Evolutionary conservation across 1,140 invertebrate species (phyloP).

Genomic region (Dreissena polymorpha): DNA sequence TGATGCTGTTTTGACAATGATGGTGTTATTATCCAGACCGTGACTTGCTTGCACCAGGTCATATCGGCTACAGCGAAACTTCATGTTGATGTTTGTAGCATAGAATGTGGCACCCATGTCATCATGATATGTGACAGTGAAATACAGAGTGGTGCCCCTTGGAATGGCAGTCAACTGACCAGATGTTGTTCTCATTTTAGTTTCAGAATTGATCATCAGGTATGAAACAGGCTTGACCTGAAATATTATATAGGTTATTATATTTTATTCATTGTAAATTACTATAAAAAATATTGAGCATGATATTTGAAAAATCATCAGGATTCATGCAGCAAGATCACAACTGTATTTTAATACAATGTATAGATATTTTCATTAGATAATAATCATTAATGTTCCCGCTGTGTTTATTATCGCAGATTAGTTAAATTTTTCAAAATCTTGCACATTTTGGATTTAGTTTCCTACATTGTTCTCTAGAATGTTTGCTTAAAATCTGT

Average conservation of each 20-base stretch:
- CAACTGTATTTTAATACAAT: too few species aligned
- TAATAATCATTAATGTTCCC: too few species aligned
- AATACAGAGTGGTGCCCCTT: conserved; percentile 78
- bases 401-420: too few species aligned
- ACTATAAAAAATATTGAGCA: too few species aligned
- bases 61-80: conserved; percentile 79
- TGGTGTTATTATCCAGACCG: conserved; percentile 78
- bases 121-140: conserved; percentile 80
- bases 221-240: conserved; percentile 81
- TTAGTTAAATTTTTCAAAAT: too few species aligned
- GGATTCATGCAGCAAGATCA: too few species aligned
- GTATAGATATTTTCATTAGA: too few species aligned
- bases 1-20: conserved; percentile 77
- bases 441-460: too few species aligned
- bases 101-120: conserved; percentile 79
- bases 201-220: conserved; percentile 79
- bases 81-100: conserved; percentile 76
- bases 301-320: too few species aligned
- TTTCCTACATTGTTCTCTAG: too few species aligned
- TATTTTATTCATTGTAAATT: too few species aligned
- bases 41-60: conserved; percentile 77
- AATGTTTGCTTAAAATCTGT: too few species aligned
- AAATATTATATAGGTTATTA: not conserved
- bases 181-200: conserved; percentile 68
- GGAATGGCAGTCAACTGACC: conserved; percentile 76